A percentile compares a stretch with the other conserved stretches of the same genome.
These are phyloP conservation scores for Choreutis nemorana DNA, from an alignment of 2,888 invertebrate genomes.

Conservation along the genomic window DNA sequence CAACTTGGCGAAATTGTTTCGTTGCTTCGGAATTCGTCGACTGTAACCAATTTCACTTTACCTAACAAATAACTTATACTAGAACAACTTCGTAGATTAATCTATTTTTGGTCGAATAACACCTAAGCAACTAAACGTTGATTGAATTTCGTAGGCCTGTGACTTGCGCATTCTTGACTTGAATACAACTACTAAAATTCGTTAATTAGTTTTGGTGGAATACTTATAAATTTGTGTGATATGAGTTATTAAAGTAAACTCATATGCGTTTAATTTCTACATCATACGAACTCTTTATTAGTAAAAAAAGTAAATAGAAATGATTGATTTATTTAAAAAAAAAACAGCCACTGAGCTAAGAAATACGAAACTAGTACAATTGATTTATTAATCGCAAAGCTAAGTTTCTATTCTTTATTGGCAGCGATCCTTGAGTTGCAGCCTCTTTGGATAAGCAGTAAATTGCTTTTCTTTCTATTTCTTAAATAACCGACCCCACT, in stretches of 20 bases:
- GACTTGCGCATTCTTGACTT: no score
- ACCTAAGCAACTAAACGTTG: slow-evolving; percentile 13
- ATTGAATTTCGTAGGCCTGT: slow-evolving; percentile 8
- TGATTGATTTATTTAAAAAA: no score
- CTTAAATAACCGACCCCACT: slow-evolving; percentile 43
- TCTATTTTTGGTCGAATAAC: slow-evolving; percentile 27
- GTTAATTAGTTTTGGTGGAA: no score
- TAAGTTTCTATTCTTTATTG: slow-evolving; percentile 38
- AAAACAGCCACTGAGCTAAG: no score
- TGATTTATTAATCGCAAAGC: no score
- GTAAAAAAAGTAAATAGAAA: no score
- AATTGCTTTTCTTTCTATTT: slow-evolving; percentile 61
- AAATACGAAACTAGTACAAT: no score
- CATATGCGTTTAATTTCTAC: no score
- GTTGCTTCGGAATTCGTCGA: slow-evolving; percentile 36
- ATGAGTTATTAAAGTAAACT: no score
- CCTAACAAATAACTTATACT: slow-evolving; percentile 48
- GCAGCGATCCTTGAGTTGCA: slow-evolving; percentile 40
- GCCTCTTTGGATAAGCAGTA: slow-evolving; percentile 53
- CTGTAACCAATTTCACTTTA: slow-evolving; percentile 43
- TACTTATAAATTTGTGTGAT: no score
- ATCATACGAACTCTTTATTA: no score
- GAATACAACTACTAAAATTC: no score
- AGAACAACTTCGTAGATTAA: slow-evolving; percentile 51
- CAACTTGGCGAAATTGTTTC: slow-evolving; percentile 28